Percentiles rank a stretch among this genome's conserved stretches.
These are phyloP conservation scores for Rhagonycha lutea DNA, from an alignment of 2,888 invertebrate species.

Conservation along the genomic window DNA sequence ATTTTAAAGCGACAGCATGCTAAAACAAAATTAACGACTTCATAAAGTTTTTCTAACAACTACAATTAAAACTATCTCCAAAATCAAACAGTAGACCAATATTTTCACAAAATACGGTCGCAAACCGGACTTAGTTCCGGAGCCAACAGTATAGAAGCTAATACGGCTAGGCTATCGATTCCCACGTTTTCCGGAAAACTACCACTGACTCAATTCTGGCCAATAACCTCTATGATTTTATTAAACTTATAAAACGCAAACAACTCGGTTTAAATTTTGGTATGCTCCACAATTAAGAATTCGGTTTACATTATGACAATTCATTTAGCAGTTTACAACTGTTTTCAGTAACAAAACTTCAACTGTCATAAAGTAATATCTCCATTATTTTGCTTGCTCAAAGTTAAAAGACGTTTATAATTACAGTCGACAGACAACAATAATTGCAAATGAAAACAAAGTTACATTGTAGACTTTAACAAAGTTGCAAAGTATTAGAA, in stretches of 20 bases:
- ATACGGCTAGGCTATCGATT: constrained; percentile 44
- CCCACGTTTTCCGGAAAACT: constrained; percentile 39
- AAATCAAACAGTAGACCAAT: constrained; percentile 26
- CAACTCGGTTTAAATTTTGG: constrained; percentile 32
- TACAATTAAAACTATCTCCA: constrained; percentile 27
- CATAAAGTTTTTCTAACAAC: constrained; percentile 16
- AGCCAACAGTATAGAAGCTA: constrained; percentile 42
- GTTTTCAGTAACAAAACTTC: constrained; percentile 8
- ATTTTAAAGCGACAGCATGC: constrained; percentile 24
- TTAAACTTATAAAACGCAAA: constrained; percentile 38
- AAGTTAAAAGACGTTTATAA: constrained; percentile 16
- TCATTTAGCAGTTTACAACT: constrained; percentile 1
- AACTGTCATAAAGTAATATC: constrained; percentile 4
- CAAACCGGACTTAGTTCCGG: constrained; percentile 40
- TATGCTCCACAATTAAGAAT: constrained; percentile 17
- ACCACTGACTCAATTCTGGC: constrained; percentile 40
- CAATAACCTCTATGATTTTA: constrained; percentile 37
- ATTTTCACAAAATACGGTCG: constrained; percentile 19
- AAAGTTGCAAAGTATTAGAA: constrained; percentile 27
- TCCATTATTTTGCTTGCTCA: constrained; percentile 3
- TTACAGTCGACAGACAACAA: constrained; percentile 19
- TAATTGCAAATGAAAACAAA: constrained; percentile 23
- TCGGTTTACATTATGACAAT: constrained; percentile 11
- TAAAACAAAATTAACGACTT: constrained; percentile 18
- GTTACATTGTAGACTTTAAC: constrained; percentile 16